A percentile compares a stretch with the other conserved stretches of the same genome.
Conservation (phyloP, 2,113 vertebrate species). For the Trochalopteron elliotii region DNA sequence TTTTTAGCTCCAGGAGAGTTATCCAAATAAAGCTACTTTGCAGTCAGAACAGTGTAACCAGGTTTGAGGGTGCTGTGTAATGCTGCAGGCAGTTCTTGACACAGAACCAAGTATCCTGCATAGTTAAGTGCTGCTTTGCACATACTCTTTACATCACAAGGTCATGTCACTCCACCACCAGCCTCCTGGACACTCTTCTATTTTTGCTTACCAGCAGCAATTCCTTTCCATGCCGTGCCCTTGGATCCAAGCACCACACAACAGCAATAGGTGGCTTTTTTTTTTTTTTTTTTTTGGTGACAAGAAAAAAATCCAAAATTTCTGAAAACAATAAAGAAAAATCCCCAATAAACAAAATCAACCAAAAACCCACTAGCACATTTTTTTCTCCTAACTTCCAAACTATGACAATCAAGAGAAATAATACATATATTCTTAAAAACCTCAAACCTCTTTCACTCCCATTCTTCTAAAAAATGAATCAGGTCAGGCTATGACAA, state of each 20-base stretch:
- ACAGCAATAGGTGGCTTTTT: neutral
- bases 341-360: neutral
- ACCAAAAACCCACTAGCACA: rapidly evolving
- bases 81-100: slow-evolving; percentile 27
- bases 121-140: neutral
- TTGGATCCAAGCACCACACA: neutral
- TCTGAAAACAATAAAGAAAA: neutral
- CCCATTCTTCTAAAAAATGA: neutral
- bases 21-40: slow-evolving; percentile 52
- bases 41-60: neutral
- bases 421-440: neutral
- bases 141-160: neutral
- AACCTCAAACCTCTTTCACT: neutral
- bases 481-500: neutral
- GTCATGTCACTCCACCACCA: neutral
- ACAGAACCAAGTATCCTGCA: neutral
- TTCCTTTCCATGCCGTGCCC: neutral
- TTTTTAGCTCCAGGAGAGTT: slow-evolving; percentile 9
- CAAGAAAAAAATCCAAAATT: neutral
- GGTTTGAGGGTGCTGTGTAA: neutral
- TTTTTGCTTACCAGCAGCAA: neutral
- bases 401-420: neutral
- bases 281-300: too few relatives aligned
- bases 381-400: neutral
- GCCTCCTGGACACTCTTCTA: neutral